Conservation (phyloP, 1,140 invertebrate species). For the Drosophila micromelanica region DNA sequence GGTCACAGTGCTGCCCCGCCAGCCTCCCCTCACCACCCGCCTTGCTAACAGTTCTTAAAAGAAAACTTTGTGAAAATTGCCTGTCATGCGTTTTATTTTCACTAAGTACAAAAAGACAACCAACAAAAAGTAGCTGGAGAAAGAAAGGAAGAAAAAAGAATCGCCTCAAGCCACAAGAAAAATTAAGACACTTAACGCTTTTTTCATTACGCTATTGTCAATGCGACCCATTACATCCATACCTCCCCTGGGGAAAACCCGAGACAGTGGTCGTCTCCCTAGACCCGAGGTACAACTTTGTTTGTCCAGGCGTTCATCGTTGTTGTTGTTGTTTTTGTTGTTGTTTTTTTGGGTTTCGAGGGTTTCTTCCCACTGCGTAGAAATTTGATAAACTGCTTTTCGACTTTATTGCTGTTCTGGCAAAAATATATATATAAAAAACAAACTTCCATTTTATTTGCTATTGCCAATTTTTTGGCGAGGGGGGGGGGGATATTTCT, state of each 20-base stretch:
- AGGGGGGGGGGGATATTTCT: constrained; percentile 12
- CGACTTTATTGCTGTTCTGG: constrained; percentile 79
- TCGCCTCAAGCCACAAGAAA: constrained; percentile 35
- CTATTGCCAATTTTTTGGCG: constrained; percentile 65
- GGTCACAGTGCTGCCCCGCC: neutral
- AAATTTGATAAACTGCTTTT: constrained; percentile 82
- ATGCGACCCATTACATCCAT: neutral
- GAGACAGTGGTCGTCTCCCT: neutral
- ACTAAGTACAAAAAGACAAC: constrained; percentile 47
- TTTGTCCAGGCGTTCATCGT: constrained; percentile 31
- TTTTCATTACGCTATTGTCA: constrained; percentile 65
- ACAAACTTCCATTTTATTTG: constrained; percentile 55
- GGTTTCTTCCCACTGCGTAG: constrained; percentile 43
- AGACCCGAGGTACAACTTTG: constrained; percentile 24
- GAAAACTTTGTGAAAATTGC: constrained; percentile 65
- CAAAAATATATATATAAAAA: constrained; percentile 46
- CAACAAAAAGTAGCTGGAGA: neutral
- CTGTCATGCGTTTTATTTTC: constrained; percentile 72
- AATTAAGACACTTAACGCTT: constrained; percentile 80
- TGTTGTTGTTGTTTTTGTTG: constrained; percentile 13
- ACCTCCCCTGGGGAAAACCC: neutral
- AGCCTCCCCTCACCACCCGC: neutral
- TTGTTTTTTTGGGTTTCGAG: constrained; percentile 29
- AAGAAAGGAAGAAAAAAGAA: too few species aligned
- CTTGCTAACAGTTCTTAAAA: constrained; percentile 52